Conservation (phyloP, 2,888 invertebrate species). For the Atethmia centrago region DNA sequence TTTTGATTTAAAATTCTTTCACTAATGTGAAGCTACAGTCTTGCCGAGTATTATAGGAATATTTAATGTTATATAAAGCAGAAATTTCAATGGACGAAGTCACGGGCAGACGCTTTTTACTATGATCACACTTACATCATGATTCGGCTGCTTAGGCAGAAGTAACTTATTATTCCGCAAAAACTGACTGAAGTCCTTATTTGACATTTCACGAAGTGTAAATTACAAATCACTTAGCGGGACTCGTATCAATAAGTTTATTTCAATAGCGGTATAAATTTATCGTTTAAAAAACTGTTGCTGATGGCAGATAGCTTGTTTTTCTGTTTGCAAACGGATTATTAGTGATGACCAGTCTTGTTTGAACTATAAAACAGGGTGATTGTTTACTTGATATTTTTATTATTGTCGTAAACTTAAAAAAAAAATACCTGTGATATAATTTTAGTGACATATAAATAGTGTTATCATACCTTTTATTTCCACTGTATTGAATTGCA, state of each 20-base stretch:
- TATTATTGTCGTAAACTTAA: background rate
- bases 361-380: slow-evolving; percentile 13
- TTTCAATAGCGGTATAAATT: slow-evolving; percentile 37
- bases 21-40: background rate
- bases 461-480: too few species aligned
- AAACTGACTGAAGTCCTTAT: slow-evolving; percentile 33
- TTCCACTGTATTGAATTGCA: too few species aligned
- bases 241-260: slow-evolving; percentile 9
- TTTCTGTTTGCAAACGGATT: slow-evolving; percentile 41
- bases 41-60: background rate
- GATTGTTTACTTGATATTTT: background rate
- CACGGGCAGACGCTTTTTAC: background rate
- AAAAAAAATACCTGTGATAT: background rate
- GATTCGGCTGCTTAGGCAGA: slow-evolving; percentile 72
- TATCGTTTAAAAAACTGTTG: slow-evolving; percentile 20
- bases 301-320: slow-evolving; percentile 39
- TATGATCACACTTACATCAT: slow-evolving; percentile 70
- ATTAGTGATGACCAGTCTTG: slow-evolving; percentile 15
- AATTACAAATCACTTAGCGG: slow-evolving; percentile 36
- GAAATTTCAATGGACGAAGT: background rate
- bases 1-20: background rate
- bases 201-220: slow-evolving; percentile 35
- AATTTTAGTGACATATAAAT: too few species aligned
- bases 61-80: background rate
- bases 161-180: slow-evolving; percentile 62